Base-by-base conservation (phyloP, 2,113 vertebrate species). In the Silurus glanis region DNA sequence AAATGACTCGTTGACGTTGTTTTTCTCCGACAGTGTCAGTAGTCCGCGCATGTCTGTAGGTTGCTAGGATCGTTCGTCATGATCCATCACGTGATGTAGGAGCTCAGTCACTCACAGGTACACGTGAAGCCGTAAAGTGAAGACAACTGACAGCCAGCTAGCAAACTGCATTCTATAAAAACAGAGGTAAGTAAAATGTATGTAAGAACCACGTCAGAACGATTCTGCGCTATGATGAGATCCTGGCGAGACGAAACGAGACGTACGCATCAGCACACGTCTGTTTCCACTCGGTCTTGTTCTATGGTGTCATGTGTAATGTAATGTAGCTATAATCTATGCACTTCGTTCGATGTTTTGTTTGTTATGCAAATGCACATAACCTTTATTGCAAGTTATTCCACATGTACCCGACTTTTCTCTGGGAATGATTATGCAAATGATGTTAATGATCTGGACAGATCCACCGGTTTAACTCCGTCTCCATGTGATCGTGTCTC, bases 381-480 rank as follows among this genome's bases (percentile, higher is more conserved):
- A 67, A 85, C 76, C 84, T 71, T 80, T 80, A 80, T 37, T 61
- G 85, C 56, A 86, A 69, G 62, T 67, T 56, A 67, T 56, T 80
- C 74, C 76, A 84, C 23, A 85, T 37, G 49, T 79, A 66, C 49
- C 45, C 4, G 49, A 69, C 45, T 67, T 12, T 71, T 51, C 85
- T 86, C 85, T 72, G 85, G 66, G 85, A 86, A 86, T 86, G 53
- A 86, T 72, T 71, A 86, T 86, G 84, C 78, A 86, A 80, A 23
- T 53, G 53, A 56, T 53, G n/a, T 79, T 69, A 25, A 47, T 47
- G 23, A 86, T 79, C 78, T 86, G 81, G 81, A 66, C 85, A 86
- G 85, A 72, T 82, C 80, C 19, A 25, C 66, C 66, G 14, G 74
- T 66, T 78, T 78, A 76, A 53, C 72, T 55, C n/a, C 25, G 62